Evolutionary conservation across 64 coral and sea anemone genomes (phyloP).

Genomic region (Porites lutea): DNA sequence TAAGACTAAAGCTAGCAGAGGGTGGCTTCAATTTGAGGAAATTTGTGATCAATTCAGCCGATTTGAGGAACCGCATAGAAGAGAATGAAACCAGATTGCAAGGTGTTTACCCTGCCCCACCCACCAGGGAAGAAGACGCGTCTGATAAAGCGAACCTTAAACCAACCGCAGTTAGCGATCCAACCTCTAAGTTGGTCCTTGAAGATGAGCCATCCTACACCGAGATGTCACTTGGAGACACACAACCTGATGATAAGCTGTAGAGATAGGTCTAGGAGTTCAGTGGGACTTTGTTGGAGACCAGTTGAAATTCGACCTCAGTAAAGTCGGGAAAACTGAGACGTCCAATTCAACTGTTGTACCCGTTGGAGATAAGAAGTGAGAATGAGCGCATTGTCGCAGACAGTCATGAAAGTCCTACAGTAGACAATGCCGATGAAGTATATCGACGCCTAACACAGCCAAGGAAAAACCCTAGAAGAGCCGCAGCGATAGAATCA

Average conservation of each 20-base stretch:
- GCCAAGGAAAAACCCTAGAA: too few relatives aligned
- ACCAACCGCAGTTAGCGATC: not conserved
- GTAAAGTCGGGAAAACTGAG: too few relatives aligned
- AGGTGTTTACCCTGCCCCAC: not conserved
- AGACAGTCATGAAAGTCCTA: too few relatives aligned
- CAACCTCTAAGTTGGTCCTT: not conserved
- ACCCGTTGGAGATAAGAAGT: too few relatives aligned
- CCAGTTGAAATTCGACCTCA: not conserved
- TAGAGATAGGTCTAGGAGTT: not conserved
- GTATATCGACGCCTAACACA: too few relatives aligned
- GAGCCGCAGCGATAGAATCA: too few relatives aligned
- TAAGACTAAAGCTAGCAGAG: constrained; percentile 29
- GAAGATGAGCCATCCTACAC: not conserved
- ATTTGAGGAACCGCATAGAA: not conserved
- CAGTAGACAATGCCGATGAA: too few relatives aligned
- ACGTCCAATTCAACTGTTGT: too few relatives aligned
- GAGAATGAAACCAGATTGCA: constrained; percentile 4
- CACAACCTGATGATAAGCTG: not conserved
- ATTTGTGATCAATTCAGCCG: constrained; percentile 26
- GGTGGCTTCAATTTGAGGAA: constrained; percentile 75
- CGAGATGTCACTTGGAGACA: not conserved
- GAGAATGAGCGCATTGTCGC: too few relatives aligned
- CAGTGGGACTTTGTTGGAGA: not conserved
- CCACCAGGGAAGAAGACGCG: not conserved
- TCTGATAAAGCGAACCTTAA: not conserved